Percentiles rank a stretch among this genome's conserved stretches.
These are phyloP conservation scores for Steinernema carpocapsae DNA, from an alignment of 2,888 invertebrate genomes.

Conservation along the genomic window DNA sequence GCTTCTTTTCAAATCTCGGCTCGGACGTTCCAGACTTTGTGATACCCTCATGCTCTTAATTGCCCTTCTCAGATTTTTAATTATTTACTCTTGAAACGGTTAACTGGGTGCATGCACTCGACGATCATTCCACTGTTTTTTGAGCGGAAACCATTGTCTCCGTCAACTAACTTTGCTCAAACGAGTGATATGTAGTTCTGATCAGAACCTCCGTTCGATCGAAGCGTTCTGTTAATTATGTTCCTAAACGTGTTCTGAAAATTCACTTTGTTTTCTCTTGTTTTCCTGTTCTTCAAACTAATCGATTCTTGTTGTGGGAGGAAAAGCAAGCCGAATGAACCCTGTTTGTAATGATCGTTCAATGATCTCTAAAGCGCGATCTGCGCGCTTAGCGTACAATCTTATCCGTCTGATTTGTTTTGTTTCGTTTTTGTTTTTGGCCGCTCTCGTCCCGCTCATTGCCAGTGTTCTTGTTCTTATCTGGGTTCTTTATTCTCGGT, in stretches of 20 bases:
- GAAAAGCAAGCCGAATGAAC: neutral
- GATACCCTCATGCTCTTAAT: constrained; percentile 27
- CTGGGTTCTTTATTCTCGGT: neutral
- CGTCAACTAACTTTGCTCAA: constrained; percentile 13
- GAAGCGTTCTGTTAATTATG: neutral
- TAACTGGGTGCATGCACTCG: neutral
- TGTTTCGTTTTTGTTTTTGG: neutral
- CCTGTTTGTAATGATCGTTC: constrained; percentile 12
- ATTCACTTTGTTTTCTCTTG: constrained; percentile 7
- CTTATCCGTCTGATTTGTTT: neutral
- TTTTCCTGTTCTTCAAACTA: neutral
- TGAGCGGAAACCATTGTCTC: neutral
- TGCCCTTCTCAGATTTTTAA: neutral
- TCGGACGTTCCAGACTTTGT: neutral
- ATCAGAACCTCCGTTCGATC: neutral
- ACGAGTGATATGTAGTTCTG: neutral
- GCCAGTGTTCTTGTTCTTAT: constrained; percentile 25
- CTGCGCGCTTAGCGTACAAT: neutral
- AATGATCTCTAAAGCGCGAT: constrained; percentile 14
- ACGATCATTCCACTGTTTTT: constrained; percentile 21
- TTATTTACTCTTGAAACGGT: constrained; percentile 20
- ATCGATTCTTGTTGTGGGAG: neutral
- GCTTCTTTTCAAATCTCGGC: too few species aligned
- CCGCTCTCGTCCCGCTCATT: constrained; percentile 12
- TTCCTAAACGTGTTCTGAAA: constrained; percentile 9